Percentiles rank a stretch among this genome's conserved stretches.
Conservation (phyloP, 2,113 vertebrate species). For the Calyptommatus sinebrachiatus region DNA sequence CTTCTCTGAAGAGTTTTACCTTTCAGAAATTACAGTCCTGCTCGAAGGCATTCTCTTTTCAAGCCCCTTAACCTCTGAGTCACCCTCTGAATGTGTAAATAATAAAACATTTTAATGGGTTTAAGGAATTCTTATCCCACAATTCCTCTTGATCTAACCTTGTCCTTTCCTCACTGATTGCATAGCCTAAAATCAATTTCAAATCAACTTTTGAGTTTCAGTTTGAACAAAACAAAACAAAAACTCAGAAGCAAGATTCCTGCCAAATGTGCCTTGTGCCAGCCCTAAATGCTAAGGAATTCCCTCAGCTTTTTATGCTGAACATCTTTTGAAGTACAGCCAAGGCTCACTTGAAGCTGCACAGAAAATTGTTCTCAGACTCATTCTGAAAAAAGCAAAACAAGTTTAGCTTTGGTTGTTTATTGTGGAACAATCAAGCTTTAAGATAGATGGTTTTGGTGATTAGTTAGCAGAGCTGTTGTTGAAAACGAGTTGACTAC, state of each 20-base stretch:
- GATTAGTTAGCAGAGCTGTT: constrained; percentile 26
- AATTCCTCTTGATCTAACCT: not conserved
- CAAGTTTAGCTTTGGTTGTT: not conserved
- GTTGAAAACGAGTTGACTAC: constrained; percentile 48
- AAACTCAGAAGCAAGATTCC: constrained; percentile 8
- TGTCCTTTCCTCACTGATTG: not conserved
- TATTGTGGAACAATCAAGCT: constrained; percentile 18
- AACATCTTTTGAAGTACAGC: constrained; percentile 9
- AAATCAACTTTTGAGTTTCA: constrained; percentile 9
- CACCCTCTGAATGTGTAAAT: constrained; percentile 7
- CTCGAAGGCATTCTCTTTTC: not conserved
- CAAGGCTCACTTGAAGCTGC: constrained; percentile 26
- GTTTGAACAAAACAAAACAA: not conserved
- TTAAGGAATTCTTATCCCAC: constrained; percentile 4
- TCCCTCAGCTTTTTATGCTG: constrained; percentile 2
- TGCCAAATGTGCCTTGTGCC: constrained; percentile 6
- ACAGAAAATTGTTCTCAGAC: constrained; percentile 22
- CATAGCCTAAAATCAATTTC: constrained; percentile 6
- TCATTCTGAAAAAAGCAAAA: constrained; percentile 1
- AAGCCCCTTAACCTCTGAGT: constrained; percentile 5
- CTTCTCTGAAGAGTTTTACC: not conserved
- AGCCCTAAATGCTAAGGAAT: not conserved
- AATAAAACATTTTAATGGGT: not conserved
- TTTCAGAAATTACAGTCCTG: not conserved
- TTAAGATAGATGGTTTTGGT: constrained; percentile 36